Base-by-base conservation (phyloP, 2,797 vertebrate species). In the Anableps anableps region DNA sequence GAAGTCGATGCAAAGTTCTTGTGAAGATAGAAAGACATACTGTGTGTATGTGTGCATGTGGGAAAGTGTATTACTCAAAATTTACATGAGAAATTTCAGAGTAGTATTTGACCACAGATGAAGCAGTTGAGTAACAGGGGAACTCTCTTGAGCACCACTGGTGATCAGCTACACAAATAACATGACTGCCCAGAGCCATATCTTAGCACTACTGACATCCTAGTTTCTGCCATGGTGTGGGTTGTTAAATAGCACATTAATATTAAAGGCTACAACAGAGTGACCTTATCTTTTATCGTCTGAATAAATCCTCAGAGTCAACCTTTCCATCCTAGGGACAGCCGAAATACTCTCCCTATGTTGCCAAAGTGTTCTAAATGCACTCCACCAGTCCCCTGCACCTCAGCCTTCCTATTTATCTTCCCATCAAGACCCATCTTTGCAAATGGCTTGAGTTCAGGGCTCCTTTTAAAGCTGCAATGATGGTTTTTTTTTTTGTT, bases 221-320 rank as follows among this genome's bases (percentile, higher is more conserved):
- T 86, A 88, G 86, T 92, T 92, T 90, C 87, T 70, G 84, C 84
- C 84, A 85, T 86, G 79, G 82, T 76, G 82, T 84, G 88, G 91
- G 89, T 93, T 90, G 92, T 94, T 93, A 94, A 95, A 94, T 91
- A 85, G 87, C 88, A 91, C 93, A 94, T 95, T 94, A 94, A 93
- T 93, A 94, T 93, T 93, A 93, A 94, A 93, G 89, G 83, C 90
- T 91, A 94, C 94, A 92, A 93, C 88, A 90, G 83, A 88, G 91
- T 94, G 95, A 95, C 94, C 94, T 95, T 95, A 93, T 94, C 92
- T 92, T 95, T 95, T 95, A 94, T 92, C 89, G 88, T 86, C 76
- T 85, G 88, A 77, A 93, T 95, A 94, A 94, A 94, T 94, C 90
- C 88, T 77, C 74, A 48, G 78, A 87, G 92, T 87, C 84, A 91